Conservation (phyloP, 1,140 invertebrate species). For the Camponotus floridanus region DNA sequence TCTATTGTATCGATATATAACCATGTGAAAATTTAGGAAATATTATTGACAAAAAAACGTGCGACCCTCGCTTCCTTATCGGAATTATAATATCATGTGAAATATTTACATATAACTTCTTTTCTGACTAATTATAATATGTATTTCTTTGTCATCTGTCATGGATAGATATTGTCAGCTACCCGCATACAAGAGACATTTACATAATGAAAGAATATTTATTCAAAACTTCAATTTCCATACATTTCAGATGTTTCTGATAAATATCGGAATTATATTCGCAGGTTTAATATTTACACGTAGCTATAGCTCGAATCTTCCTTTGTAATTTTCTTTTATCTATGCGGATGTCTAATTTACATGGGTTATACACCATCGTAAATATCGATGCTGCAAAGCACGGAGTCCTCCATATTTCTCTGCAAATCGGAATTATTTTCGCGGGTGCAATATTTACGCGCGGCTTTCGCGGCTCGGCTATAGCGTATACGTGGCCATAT, state of each 20-base stretch:
- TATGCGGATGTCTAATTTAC: neutral
- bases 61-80: neutral
- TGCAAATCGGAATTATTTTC: conserved; percentile 34
- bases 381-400: neutral
- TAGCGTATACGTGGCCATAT: conserved; percentile 30
- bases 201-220: neutral
- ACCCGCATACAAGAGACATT: neutral
- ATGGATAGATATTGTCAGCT: neutral
- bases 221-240: neutral
- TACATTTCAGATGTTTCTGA: neutral
- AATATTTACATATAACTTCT: neutral
- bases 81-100: neutral
- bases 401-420: neutral
- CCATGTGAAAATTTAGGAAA: neutral
- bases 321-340: neutral
- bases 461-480: neutral
- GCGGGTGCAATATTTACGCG: conserved; percentile 21
- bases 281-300: neutral
- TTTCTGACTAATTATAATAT: neutral
- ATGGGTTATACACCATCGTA: neutral
- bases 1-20: neutral
- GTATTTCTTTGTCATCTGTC: neutral
- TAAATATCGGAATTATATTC: neutral
- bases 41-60: neutral
- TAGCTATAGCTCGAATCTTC: neutral